A percentile compares a stretch with the other conserved stretches of the same genome.
Conservation (phyloP, 2,888 invertebrate genomes). For the Scaptomyza parva region DNA sequence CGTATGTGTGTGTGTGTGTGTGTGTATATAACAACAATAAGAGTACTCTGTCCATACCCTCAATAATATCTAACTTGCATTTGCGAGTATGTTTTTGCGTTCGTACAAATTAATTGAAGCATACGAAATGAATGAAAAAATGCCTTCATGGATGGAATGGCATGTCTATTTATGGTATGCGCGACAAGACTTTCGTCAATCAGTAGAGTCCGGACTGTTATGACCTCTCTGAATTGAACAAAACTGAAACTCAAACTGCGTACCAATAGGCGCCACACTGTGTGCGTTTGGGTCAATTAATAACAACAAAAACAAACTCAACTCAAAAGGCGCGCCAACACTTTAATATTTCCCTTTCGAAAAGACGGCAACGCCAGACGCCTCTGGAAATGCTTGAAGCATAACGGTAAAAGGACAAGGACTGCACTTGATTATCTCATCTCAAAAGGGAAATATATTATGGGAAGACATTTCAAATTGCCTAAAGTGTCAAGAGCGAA, state of each 20-base stretch:
- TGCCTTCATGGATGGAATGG: slow-evolving; percentile 29
- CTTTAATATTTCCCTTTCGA: background rate
- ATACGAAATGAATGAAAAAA: slow-evolving; percentile 34
- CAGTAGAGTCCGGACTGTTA: slow-evolving; percentile 45
- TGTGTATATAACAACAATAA: slow-evolving; percentile 3
- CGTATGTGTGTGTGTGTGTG: slow-evolving; percentile 5
- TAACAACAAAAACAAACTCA: background rate
- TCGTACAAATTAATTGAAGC: slow-evolving; percentile 67
- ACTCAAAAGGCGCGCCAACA: slow-evolving; percentile 2
- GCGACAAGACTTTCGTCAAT: slow-evolving; percentile 45
- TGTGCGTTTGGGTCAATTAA: slow-evolving; percentile 47
- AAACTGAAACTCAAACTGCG: slow-evolving; percentile 19
- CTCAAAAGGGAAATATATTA: slow-evolving; percentile 12
- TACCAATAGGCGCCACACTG: slow-evolving; percentile 21
- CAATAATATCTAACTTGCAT: slow-evolving; percentile 45
- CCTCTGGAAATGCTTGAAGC: slow-evolving; percentile 4
- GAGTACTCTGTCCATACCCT: slow-evolving; percentile 21
- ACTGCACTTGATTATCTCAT: slow-evolving; percentile 25
- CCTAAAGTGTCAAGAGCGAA: slow-evolving; percentile 31
- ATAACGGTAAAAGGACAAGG: slow-evolving; percentile 11
- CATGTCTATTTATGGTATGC: slow-evolving; percentile 42
- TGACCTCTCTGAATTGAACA: slow-evolving; percentile 53
- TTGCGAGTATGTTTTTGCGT: slow-evolving; percentile 63
- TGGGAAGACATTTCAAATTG: slow-evolving; percentile 18
- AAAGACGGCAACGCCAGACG: slow-evolving; percentile 1